Percentiles rank a stretch among this genome's conserved stretches.
phyloP scores from a whole-genome alignment of 2,797 vertebrate species.

The Ptychobarbus kaznakovi region DNA sequence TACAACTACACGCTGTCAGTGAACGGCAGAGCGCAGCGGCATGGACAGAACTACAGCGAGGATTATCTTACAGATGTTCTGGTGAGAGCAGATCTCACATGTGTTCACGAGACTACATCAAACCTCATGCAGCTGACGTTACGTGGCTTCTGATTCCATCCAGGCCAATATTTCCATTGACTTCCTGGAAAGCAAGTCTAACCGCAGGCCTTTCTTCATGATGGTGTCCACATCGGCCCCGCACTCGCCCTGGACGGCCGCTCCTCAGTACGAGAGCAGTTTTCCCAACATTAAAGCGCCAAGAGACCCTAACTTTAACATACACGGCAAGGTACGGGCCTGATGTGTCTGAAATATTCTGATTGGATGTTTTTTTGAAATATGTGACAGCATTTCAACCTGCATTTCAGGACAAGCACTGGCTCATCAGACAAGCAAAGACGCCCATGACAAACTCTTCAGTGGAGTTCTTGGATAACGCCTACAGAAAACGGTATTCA shows the following conservation, averaged over 20 bases:
- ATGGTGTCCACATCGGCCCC: slow-evolving; percentile 96
- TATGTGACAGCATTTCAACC: not conserved
- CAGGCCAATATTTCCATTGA: slow-evolving; percentile 95
- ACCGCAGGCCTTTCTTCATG: slow-evolving; percentile 94
- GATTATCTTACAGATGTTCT: slow-evolving; percentile 97
- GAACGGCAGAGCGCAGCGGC: slow-evolving; percentile 87
- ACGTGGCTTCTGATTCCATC: slow-evolving; percentile 8
- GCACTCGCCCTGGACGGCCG: slow-evolving; percentile 93
- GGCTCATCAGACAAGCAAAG: slow-evolving; percentile 96
- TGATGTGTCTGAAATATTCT: not conserved
- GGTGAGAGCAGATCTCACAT: slow-evolving; percentile 77
- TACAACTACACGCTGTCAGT: slow-evolving; percentile 98
- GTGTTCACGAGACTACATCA: not conserved
- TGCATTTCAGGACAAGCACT: slow-evolving; percentile 91
- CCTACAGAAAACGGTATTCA: slow-evolving; percentile 88
- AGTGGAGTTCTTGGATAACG: slow-evolving; percentile 89
- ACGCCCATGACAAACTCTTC: slow-evolving; percentile 96
- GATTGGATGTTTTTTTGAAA: not conserved
- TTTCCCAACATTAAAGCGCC: slow-evolving; percentile 88
- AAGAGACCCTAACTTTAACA: slow-evolving; percentile 91
- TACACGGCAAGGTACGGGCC: slow-evolving; percentile 87
- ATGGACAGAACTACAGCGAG: slow-evolving; percentile 89
- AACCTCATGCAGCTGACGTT: not conserved
- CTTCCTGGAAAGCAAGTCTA: slow-evolving; percentile 92
- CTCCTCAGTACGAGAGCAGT: slow-evolving; percentile 88